phyloP scores from a whole-genome alignment of 1,140 invertebrate species.

The Cyclargus thomasi region DNA sequence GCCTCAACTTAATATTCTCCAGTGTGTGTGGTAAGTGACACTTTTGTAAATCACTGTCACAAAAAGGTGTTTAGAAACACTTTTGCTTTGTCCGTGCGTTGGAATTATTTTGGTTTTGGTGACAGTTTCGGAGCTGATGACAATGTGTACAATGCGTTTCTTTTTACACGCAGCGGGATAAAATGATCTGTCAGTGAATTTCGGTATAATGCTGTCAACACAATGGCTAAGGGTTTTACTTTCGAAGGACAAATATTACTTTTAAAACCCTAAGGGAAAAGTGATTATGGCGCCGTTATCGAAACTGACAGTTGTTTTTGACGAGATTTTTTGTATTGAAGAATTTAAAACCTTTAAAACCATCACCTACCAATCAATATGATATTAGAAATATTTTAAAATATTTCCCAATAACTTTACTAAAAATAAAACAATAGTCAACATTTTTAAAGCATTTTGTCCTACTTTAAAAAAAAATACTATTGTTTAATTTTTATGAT shows the following conservation, averaged over 20 bases:
- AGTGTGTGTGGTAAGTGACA: neutral
- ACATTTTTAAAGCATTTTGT: too few relatives aligned
- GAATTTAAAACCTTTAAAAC: too few relatives aligned
- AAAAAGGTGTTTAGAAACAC: conserved; percentile 1
- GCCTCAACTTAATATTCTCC: neutral
- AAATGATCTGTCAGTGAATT: conserved; percentile 40
- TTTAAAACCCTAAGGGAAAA: neutral
- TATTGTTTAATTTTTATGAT: too few relatives aligned
- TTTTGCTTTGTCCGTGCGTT: conserved; percentile 7
- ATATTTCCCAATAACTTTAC: too few relatives aligned
- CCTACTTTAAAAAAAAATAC: too few relatives aligned
- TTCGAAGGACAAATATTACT: neutral
- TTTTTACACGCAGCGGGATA: conserved; percentile 56
- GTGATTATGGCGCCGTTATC: neutral
- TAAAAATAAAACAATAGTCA: too few relatives aligned
- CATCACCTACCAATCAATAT: too few relatives aligned
- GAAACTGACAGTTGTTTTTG: neutral
- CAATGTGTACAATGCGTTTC: conserved; percentile 47
- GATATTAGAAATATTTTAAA: too few relatives aligned
- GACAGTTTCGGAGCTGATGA: conserved; percentile 64
- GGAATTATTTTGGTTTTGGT: conserved; percentile 44
- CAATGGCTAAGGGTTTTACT: neutral
- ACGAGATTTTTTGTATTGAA: neutral
- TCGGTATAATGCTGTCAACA: conserved; percentile 45
- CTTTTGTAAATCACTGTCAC: neutral